A percentile compares a stretch with the other conserved stretches of the same genome.
These are phyloP conservation scores for Microctenopoma steveboyesi DNA, from an alignment of 2,797 vertebrate genomes.

Conservation along the genomic window DNA sequence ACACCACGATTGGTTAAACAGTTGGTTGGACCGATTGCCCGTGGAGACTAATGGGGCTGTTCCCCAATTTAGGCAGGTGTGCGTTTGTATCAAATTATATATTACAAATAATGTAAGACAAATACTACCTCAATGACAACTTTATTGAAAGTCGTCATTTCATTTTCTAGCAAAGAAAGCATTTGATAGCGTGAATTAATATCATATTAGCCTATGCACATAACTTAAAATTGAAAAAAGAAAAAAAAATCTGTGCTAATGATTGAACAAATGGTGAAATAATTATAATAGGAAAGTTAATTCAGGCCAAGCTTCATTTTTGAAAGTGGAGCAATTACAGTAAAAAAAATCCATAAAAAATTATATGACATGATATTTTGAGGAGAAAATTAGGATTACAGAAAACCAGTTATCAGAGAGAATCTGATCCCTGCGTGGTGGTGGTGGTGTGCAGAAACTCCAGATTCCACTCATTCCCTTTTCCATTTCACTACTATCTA, in stretches of 20 bases:
- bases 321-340: conserved; percentile 20
- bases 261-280: conserved; percentile 6
- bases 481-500: conserved; percentile 22
- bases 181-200: not conserved
- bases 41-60: conserved; percentile 34
- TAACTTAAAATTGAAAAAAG: not conserved
- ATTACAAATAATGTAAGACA: conserved; percentile 11
- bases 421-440: conserved; percentile 50
- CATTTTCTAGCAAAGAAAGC: not conserved
- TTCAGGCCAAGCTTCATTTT: not conserved
- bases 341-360: conserved; percentile 40
- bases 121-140: not conserved
- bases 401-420: conserved; percentile 32
- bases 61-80: not conserved
- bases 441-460: conserved; percentile 80
- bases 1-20: conserved; percentile 77
- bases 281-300: conserved; percentile 9
- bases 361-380: conserved; percentile 18
- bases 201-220: no score
- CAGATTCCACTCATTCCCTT: conserved; percentile 69
- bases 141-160: conserved; percentile 3
- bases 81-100: not conserved
- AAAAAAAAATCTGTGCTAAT: conserved; percentile 5
- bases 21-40: conserved; percentile 49
- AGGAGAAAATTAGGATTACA: conserved; percentile 32